Percentiles rank a stretch among this genome's conserved stretches.
phyloP scores from a whole-genome alignment of 2,888 invertebrate species.

The Tyria jacobaeae region DNA sequence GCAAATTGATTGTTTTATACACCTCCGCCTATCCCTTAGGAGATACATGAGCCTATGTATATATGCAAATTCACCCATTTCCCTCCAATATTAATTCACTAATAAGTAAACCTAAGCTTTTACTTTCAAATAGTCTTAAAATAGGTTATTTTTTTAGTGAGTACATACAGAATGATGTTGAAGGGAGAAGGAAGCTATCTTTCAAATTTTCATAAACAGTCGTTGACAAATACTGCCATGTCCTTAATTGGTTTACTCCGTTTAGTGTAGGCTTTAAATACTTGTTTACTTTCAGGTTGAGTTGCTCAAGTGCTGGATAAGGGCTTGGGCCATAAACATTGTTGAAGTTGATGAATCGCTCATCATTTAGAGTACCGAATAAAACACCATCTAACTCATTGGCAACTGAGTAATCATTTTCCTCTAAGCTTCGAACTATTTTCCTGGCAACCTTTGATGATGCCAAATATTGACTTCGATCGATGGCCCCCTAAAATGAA shows the following conservation, averaged over 20 bases:
- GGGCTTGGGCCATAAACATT: constrained; percentile 70
- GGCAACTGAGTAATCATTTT: constrained; percentile 58
- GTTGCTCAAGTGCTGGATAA: constrained; percentile 59
- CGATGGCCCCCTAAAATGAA: constrained; percentile 68
- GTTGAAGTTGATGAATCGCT: constrained; percentile 70
- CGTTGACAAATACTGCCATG: constrained; percentile 67
- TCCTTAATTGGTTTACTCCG: constrained; percentile 68
- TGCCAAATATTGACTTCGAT: constrained; percentile 62
- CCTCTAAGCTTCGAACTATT: constrained; percentile 62
- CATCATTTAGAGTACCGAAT: constrained; percentile 58
- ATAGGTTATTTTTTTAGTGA: neutral
- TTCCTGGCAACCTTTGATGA: constrained; percentile 58
- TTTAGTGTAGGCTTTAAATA: constrained; percentile 72
- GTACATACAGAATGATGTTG: constrained; percentile 75
- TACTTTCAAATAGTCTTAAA: neutral
- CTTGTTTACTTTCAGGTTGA: constrained; percentile 64
- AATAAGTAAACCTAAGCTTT: too few species aligned
- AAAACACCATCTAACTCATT: constrained; percentile 55
- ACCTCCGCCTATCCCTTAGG: too few species aligned
- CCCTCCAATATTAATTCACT: too few species aligned
- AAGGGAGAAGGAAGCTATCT: constrained; percentile 67
- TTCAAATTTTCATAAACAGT: constrained; percentile 65
- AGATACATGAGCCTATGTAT: too few species aligned
- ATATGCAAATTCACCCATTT: too few species aligned
- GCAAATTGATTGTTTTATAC: too few species aligned